Evolutionary conservation across 2,113 vertebrate genomes (phyloP).

Genomic region (Apistogramma diplotaenia): DNA sequence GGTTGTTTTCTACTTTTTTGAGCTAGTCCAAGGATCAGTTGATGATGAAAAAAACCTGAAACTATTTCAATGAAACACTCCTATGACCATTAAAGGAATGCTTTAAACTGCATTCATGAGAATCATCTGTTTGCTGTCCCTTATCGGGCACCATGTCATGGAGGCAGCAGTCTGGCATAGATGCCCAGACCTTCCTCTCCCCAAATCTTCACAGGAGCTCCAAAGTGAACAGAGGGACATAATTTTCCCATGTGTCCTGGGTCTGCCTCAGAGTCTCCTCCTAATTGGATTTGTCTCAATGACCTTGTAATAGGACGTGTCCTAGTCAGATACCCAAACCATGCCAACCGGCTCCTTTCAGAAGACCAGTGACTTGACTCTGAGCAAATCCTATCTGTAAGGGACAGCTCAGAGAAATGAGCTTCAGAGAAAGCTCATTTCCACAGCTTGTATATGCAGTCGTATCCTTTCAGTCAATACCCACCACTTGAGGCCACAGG

Average conservation of each 20-base stretch:
- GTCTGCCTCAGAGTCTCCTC: background rate
- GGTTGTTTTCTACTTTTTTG: background rate
- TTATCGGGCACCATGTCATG: background rate
- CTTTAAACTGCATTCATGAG: background rate
- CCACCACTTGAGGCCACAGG: background rate
- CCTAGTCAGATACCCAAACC: background rate
- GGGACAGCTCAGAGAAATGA: background rate
- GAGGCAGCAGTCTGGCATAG: background rate
- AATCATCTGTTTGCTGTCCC: background rate
- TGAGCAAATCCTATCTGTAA: background rate
- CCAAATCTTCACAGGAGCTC: background rate
- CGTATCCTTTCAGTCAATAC: background rate
- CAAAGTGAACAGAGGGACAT: background rate
- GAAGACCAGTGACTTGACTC: background rate
- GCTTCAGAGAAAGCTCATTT: background rate
- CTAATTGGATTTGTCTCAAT: accelerated
- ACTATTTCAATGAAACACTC: background rate
- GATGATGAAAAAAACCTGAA: background rate
- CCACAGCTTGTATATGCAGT: background rate
- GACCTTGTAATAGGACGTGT: background rate
- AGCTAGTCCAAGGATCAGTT: background rate
- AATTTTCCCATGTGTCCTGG: background rate
- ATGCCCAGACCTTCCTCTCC: background rate
- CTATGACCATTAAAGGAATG: background rate
- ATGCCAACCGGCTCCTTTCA: background rate